phyloP scores from a whole-genome alignment of 1,140 invertebrate species.

The Orchesella cincta region DNA sequence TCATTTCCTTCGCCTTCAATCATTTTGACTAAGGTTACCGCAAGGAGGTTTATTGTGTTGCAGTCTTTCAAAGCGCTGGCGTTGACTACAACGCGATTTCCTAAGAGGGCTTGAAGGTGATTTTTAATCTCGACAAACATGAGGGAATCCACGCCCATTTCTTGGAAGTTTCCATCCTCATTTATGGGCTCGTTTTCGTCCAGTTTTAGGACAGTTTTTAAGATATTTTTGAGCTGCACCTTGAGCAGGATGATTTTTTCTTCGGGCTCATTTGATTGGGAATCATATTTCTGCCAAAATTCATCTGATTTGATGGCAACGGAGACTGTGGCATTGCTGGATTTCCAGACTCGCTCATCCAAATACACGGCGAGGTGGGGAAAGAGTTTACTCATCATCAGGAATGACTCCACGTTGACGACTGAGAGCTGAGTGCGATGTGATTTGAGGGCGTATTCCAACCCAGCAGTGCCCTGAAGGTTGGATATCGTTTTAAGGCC shows the following conservation, averaged over 20 bases:
- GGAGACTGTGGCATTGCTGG: neutral
- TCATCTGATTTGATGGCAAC: neutral
- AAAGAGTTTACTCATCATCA: neutral
- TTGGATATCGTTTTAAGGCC: neutral
- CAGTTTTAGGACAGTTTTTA: neutral
- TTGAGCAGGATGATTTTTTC: neutral
- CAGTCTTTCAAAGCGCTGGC: slow-evolving; percentile 4
- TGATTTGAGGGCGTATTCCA: neutral
- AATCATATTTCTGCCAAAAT: slow-evolving; percentile 1
- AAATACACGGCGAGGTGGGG: neutral
- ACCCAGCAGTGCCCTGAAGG: neutral
- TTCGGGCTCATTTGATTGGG: neutral
- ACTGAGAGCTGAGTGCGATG: neutral
- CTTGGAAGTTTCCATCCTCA: neutral
- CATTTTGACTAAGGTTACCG: neutral
- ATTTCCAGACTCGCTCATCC: neutral
- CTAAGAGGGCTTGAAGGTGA: neutral
- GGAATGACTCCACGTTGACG: neutral
- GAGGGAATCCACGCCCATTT: neutral
- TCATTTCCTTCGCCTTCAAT: neutral
- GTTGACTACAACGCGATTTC: neutral
- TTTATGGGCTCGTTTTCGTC: neutral
- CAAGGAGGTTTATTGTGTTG: neutral
- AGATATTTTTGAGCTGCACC: neutral
- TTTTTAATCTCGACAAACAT: slow-evolving; percentile 24